Evolutionary conservation across 2,113 vertebrate species (phyloP).

Genomic region (Silurus meridionalis): DNA sequence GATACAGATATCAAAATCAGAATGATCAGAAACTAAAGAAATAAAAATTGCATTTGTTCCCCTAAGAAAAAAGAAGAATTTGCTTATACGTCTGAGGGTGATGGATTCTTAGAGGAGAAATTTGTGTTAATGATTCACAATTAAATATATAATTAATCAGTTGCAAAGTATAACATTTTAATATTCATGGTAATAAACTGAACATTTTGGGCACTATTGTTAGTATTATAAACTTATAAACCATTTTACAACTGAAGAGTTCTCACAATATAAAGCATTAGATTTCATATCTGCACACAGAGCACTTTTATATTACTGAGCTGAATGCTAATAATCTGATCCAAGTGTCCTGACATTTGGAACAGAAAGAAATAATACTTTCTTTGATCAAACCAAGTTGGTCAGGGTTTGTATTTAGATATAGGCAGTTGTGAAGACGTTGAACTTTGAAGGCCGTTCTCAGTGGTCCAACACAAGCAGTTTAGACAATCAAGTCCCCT

Average conservation of each 20-base stretch:
- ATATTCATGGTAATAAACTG: not conserved
- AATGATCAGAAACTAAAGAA: not conserved
- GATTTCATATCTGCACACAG: not conserved
- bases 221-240: not conserved
- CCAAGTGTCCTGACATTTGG: not conserved
- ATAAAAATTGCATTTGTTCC: not conserved
- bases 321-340: not conserved
- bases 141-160: not conserved
- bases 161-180: not conserved
- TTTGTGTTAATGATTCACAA: not conserved
- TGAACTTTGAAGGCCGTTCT: not conserved
- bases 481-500: no score
- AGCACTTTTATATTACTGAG: not conserved
- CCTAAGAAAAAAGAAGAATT: not conserved
- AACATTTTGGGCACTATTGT: not conserved
- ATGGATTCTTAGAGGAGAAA: not conserved
- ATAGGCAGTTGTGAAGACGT: not conserved
- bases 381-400: not conserved
- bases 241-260: no score
- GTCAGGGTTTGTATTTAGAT: not conserved
- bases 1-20: not conserved
- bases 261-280: not conserved
- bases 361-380: not conserved
- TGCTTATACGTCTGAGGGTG: not conserved
- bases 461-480: not conserved